A percentile compares a stretch with the other conserved stretches of the same genome.
phyloP scores from a whole-genome alignment of 2,888 invertebrate genomes.

The Buathra laborator region DNA sequence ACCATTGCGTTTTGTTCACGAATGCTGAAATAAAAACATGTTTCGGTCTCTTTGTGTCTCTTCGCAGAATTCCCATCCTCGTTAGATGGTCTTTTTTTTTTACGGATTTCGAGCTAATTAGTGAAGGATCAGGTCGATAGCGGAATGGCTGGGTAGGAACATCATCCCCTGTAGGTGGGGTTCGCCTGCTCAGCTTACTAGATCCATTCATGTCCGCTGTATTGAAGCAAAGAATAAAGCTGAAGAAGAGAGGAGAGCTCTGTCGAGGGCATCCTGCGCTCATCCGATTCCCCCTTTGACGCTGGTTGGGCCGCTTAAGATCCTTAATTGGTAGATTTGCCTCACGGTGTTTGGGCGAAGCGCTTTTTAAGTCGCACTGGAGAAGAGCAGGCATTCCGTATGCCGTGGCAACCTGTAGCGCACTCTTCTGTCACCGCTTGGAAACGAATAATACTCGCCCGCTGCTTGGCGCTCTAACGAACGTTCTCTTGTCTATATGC shows the following conservation, averaged over 20 bases:
- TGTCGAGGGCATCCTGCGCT: background rate
- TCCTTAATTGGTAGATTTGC: conserved; percentile 76
- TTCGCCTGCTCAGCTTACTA: conserved; percentile 9
- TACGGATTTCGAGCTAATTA: conserved; percentile 62
- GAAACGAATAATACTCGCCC: conserved; percentile 53
- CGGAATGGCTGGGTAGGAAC: conserved; percentile 33
- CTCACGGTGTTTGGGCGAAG: conserved; percentile 75
- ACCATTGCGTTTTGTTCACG: background rate
- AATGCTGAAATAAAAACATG: background rate
- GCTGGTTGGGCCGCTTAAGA: conserved; percentile 61
- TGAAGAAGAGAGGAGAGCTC: conserved; percentile 21
- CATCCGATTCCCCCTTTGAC: conserved; percentile 55
- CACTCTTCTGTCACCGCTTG: conserved; percentile 59
- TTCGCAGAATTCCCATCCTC: conserved; percentile 24
- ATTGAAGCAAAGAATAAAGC: conserved; percentile 35
- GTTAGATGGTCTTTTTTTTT: conserved; percentile 27
- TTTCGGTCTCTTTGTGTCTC: background rate
- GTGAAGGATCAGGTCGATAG: conserved; percentile 56
- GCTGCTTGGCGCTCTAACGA: conserved; percentile 17
- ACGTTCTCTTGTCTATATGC: conserved; percentile 43
- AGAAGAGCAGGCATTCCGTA: conserved; percentile 42
- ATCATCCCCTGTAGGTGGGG: conserved; percentile 43
- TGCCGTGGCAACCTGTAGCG: conserved; percentile 62
- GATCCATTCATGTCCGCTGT: background rate
- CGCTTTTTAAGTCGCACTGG: conserved; percentile 78